Evolutionary conservation across 2,888 invertebrate species (phyloP).

Genomic region (Himalopsyche tibetana): DNA sequence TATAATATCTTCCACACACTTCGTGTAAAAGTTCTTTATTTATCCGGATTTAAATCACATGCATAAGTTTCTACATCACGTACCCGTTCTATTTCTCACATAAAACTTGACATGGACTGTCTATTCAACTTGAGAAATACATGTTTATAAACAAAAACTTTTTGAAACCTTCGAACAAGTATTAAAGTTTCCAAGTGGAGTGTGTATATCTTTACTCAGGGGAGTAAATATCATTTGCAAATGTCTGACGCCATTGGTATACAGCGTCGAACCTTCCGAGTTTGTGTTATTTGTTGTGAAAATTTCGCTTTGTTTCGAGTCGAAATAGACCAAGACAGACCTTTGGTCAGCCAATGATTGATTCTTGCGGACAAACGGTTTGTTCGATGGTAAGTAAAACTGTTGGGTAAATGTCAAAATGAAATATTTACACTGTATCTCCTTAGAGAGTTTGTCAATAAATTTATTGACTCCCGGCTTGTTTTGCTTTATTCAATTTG

Average conservation of each 20-base stretch:
- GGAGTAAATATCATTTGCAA: constrained; percentile 63
- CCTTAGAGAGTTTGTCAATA: constrained; percentile 6
- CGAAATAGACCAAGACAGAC: constrained; percentile 22
- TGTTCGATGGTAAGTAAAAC: constrained; percentile 14
- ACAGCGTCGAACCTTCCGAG: constrained; percentile 31
- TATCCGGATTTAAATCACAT: neutral
- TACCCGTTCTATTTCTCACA: neutral
- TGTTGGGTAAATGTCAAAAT: constrained; percentile 15
- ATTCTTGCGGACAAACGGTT: constrained; percentile 34
- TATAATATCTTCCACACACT: no score
- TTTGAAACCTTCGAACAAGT: constrained; percentile 26
- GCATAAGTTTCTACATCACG: neutral
- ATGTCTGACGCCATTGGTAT: constrained; percentile 58
- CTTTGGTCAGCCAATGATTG: constrained; percentile 26
- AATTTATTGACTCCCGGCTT: neutral
- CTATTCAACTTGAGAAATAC: constrained; percentile 15
- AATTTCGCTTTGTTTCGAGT: constrained; percentile 52
- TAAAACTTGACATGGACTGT: constrained; percentile 16
- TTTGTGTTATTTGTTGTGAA: constrained; percentile 37
- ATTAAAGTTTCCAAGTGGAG: constrained; percentile 47
- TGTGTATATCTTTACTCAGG: constrained; percentile 51
- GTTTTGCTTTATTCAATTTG: neutral
- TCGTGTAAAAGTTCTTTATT: neutral
- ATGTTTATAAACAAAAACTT: constrained; percentile 25
- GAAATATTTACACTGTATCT: constrained; percentile 4